A percentile compares a stretch with the other conserved stretches of the same genome.
Conservation (phyloP, 23 tunicate species). For the Ascidia mentula region DNA sequence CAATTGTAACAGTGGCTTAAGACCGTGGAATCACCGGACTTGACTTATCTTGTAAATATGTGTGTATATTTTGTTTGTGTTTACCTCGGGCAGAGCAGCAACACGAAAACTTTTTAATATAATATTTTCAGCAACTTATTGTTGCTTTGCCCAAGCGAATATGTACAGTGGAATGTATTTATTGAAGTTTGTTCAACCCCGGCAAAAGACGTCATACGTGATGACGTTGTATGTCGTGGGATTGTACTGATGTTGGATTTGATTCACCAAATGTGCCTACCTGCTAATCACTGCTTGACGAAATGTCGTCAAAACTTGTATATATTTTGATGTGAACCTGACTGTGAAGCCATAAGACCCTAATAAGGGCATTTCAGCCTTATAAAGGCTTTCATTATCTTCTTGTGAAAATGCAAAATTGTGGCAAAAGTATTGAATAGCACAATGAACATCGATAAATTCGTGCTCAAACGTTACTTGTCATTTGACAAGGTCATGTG, state of each 20-base stretch:
- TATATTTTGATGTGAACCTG: not conserved
- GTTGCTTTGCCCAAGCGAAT: not conserved
- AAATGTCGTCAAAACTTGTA: not conserved
- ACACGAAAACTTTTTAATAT: not conserved
- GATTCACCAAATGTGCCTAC: not conserved
- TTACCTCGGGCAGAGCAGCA: not conserved
- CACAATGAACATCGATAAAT: too few species aligned
- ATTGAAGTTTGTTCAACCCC: too few species aligned
- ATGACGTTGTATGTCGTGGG: too few species aligned
- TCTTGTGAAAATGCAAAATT: not conserved
- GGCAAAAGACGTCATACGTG: too few species aligned
- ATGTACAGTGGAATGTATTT: too few species aligned
- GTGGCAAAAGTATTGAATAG: too few species aligned
- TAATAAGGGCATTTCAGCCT: not conserved
- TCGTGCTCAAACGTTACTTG: too few species aligned
- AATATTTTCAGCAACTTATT: not conserved
- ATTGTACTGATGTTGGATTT: not conserved
- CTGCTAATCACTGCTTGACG: conserved; percentile 1
- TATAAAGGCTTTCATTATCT: not conserved
- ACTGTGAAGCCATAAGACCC: not conserved
- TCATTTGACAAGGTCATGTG: not conserved
- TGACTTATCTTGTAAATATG: not conserved
- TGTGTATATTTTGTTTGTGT: not conserved
- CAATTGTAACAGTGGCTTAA: conserved; percentile 34
- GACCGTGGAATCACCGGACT: not conserved